These are phyloP conservation scores for Coreius guichenoti DNA, from an alignment of 2,797 vertebrate genomes.

Conservation along the genomic window DNA sequence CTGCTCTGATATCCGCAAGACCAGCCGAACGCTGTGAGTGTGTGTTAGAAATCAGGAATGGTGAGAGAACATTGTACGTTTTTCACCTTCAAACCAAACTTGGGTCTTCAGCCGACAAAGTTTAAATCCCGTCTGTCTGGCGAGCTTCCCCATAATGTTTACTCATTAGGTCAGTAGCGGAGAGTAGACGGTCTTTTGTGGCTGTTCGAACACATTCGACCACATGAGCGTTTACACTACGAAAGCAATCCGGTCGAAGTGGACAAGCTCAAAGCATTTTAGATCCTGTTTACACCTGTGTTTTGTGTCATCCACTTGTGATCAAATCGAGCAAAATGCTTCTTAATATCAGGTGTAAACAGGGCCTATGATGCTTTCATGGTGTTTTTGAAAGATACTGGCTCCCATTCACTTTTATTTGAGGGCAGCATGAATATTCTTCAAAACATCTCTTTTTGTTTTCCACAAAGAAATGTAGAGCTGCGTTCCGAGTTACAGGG, in stretches of 20 bases:
- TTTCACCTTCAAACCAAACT: background rate
- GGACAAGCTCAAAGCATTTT: no score
- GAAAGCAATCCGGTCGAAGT: no score
- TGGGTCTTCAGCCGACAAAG: background rate
- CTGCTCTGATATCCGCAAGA: background rate
- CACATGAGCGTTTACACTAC: no score
- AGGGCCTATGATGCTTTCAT: background rate
- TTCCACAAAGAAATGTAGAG: background rate
- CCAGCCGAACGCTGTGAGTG: background rate
- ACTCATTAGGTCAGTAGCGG: no score
- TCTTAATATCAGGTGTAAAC: background rate
- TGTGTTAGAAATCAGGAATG: background rate
- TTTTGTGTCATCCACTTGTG: no score
- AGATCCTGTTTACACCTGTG: no score
- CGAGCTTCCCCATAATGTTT: no score
- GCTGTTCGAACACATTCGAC: no score
- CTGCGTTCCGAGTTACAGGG: background rate
- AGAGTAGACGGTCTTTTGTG: no score
- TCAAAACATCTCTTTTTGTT: background rate
- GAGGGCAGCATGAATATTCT: background rate
- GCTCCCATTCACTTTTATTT: background rate
- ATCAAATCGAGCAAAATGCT: no score
- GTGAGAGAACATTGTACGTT: background rate
- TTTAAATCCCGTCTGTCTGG: no score
- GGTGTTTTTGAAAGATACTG: background rate